Base-by-base conservation (phyloP, 1,140 invertebrate genomes). In the Spodoptera litura region DNA sequence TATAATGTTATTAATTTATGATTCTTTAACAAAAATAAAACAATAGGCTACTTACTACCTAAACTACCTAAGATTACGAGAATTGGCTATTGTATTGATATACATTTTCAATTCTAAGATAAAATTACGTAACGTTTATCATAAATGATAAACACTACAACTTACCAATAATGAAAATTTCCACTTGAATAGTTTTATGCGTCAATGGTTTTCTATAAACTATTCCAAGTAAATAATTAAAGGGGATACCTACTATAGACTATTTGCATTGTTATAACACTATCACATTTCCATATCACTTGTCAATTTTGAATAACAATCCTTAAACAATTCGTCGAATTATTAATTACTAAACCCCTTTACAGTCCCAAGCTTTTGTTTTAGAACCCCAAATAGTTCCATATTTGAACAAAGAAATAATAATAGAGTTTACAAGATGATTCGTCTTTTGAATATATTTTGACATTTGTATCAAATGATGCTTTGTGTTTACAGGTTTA, bases 191-290 rank as follows among this genome's bases (percentile, higher is more conserved):
- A 20, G 35, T 10, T 44, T 44, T 31, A 49, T 9, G 20, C 15
- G 15, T 64, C n/a, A 64, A 10, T 20, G 20, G 3, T 64, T 64
- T 64, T 64, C 38, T n/a, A 38, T 44, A 64, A 64, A 44, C 27
- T 20, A 64, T 64, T 64, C 13, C n/a, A 15, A 64, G 4, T 61
- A 27, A 6, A n/a, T 13, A 31, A 31, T 31, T 9, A 59, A 59
- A 59, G 31, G 11, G 58, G 58, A 59, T 31, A 20, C 4, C 9
- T 15, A 15, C 9, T 64, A 15, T 3, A 49, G 11, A 15, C 11
- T 49, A 64, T 13, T 44, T 6, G n/a, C 13, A 31, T 44, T 38
- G 35, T 15, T 62, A 44, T 27, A 62, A 62, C 13, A 20, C n/a
- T 44, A 64, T 64, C 2, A 38, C 6, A 15, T 44, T 27, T 64